These are phyloP conservation scores for Bombus confusus DNA, from an alignment of 1,140 invertebrate genomes.

Conservation along the genomic window DNA sequence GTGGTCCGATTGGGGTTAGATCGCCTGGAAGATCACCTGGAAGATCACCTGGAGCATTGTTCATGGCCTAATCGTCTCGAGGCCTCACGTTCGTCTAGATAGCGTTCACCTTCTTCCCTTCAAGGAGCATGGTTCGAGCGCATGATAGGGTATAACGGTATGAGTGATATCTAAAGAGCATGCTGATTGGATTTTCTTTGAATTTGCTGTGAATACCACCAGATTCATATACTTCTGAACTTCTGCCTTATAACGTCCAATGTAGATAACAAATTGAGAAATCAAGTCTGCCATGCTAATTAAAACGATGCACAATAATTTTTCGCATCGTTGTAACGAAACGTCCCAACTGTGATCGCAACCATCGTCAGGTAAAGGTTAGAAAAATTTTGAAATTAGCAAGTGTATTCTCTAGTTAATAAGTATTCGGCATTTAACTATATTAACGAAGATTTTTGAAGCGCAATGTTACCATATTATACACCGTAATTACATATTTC, in stretches of 20 bases:
- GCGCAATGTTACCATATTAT: neutral
- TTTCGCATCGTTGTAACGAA: constrained; percentile 38
- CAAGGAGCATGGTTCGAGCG: too few species aligned
- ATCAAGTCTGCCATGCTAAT: constrained; percentile 19
- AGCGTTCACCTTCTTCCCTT: too few species aligned
- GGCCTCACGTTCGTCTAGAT: too few species aligned
- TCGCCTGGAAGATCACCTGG: too few species aligned
- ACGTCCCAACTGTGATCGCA: constrained; percentile 49
- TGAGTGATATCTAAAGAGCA: too few species aligned
- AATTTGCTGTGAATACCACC: neutral
- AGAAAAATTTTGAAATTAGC: constrained; percentile 11
- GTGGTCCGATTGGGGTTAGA: too few species aligned
- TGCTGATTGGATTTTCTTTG: too few species aligned
- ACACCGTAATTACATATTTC: neutral
- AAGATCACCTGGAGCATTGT: too few species aligned
- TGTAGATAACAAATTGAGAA: constrained; percentile 8
- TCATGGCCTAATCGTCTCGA: too few species aligned
- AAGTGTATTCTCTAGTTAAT: constrained; percentile 1
- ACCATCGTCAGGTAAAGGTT: constrained; percentile 4
- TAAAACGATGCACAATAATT: neutral
- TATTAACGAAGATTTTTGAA: constrained; percentile 13
- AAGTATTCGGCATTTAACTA: neutral
- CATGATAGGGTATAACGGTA: too few species aligned
- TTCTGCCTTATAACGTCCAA: constrained; percentile 38
- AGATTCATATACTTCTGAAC: constrained; percentile 21